Evolutionary conservation across 2,797 vertebrate species (phyloP), one percentile per base, ranked within the genome.

Genomic region (Gorsachius magnificus): DNA sequence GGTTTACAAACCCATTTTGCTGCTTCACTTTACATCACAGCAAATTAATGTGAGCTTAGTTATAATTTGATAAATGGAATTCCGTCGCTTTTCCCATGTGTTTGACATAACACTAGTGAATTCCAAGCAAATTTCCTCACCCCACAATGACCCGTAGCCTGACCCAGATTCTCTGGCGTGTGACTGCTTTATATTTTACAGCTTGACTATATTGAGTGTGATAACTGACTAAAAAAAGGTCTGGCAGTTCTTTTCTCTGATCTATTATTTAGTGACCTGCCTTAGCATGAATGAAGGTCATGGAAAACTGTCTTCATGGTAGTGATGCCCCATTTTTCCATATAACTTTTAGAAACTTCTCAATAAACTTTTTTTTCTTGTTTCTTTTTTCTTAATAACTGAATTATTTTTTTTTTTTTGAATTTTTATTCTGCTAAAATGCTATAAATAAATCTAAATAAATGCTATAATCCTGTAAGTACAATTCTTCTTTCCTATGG

Each of bases 261-360:
- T 95, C 74, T 69, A 17, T 93, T 95, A 89, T 96, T 96, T 85
- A 89, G 56, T 81, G 87, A 85, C 83, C 91, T 94, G 72, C 50
- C 87, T 82, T 29, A 65, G 54, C 58, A 20, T 45, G 93, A 85
- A 77, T 46, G 71, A 96, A 96, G 96, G 93, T 95, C 75, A 58
- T 56, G 36, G 60, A 77, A 66, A 91, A 68, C 36, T 86, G 5
- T 78, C 78, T 93, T 69, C 3, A 1, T 87, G 85, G 31, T 70
- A 36, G 18, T 12, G 74, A 41, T 95, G 95, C 38, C 90, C 77
- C 65, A 28, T 26, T 96, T 95, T 85, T 66, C 41, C n/a, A 15
- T 15, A 20, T 12, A 50, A 85, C 56, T 90, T 89, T n/a, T 45
- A 83, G 46, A 60, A 90, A 65, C n/a, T 54, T 87, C 64, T 58